Base-by-base conservation (phyloP, 1,140 invertebrate genomes). In the Drosophila ficusphila region DNA sequence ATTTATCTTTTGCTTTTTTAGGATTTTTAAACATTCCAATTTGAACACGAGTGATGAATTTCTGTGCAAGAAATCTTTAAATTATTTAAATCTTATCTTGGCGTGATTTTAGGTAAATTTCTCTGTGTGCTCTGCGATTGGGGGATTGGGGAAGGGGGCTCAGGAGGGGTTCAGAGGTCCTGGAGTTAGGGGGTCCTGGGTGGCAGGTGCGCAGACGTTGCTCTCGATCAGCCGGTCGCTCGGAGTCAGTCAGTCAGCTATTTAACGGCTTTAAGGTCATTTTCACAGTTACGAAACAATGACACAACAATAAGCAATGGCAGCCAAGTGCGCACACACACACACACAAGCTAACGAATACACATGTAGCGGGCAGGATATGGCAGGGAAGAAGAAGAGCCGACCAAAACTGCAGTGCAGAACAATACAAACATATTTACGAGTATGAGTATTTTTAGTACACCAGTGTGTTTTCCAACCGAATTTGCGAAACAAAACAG, bases 201-300 rank as follows among this genome's bases (percentile, higher is more conserved):
- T 31, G 44, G 31, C 44, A 58, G 64, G 68, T 72, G 69, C 56
- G 69, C 69, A 72, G 69, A 72, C 68, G 47, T 71, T 49, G 57
- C 70, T 65, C 60, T 67, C 51, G 71, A 62, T 46, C 73, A 65
- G 70, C 70, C 70, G 70, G 69, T 69, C 52, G 79, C 9, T 46
- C 46, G 62, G 42, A 68, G 64, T 68, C 64, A 68, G 60, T 60
- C 69, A 83, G 76, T 88, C 77, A 70, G 47, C 79, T 82, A 88
- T 88, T 86, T 77, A 89, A 83, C 69, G 73, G 73, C 83, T 88
- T 88, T 88, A 88, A 88, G 82, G 82, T 88, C 74, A 89, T 82
- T 88, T 73, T 86, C 69, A 88, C 82, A 75, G 78, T 82, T 89
- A 68, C 73, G 64, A 88, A 88, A 88, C 82, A 86, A 86, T 88